A percentile compares a stretch with the other conserved stretches of the same genome.
Conservation (phyloP, 2,113 vertebrate genomes). For the Leptosomus discolor region DNA sequence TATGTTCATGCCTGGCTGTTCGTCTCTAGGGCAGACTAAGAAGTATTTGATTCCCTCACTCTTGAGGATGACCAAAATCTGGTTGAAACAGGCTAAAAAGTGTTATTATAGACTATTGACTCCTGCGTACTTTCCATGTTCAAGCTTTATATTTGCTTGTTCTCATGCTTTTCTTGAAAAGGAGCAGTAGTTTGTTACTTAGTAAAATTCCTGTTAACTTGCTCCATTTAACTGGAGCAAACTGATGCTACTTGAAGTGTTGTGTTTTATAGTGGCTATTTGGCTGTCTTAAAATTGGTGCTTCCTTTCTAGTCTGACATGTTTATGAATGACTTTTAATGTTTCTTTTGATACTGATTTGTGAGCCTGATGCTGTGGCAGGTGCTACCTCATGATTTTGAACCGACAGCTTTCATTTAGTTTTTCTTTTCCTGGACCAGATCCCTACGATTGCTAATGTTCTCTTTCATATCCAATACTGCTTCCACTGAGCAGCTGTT, state of each 20-base stretch:
- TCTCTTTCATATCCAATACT: not conserved
- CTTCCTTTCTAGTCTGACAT: not conserved
- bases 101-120: not conserved
- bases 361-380: not conserved
- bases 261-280: not conserved
- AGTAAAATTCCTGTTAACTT: not conserved
- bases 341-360: not conserved
- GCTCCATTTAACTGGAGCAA: not conserved
- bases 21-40: not conserved
- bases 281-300: not conserved
- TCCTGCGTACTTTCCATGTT: not conserved
- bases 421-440: not conserved
- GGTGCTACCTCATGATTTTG: not conserved
- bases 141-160: not conserved
- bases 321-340: not conserved
- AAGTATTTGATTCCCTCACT: not conserved
- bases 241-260: not conserved
- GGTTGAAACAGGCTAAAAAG: not conserved
- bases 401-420: not conserved
- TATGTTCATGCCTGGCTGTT: not conserved
- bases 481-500: not conserved
- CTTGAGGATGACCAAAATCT: not conserved
- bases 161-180: not conserved
- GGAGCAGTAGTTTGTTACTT: not conserved
- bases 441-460: not conserved